These are phyloP conservation scores for Fopius arisanus DNA, from an alignment of 1,140 invertebrate genomes.

Conservation along the genomic window DNA sequence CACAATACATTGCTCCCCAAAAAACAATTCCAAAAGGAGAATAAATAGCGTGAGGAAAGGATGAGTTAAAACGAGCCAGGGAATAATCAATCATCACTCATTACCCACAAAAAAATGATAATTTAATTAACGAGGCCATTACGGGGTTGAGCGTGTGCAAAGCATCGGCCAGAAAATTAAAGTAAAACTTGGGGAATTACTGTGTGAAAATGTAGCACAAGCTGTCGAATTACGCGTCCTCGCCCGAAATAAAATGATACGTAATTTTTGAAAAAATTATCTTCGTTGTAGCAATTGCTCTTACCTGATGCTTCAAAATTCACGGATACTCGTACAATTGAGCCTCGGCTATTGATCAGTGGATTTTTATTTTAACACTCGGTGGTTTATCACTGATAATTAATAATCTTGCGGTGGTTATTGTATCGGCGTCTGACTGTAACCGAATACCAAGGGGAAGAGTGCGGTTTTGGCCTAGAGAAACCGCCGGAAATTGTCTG, in stretches of 20 bases:
- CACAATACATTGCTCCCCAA: no score
- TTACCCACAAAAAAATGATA: no score
- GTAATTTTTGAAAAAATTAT: not conserved
- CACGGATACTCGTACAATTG: not conserved
- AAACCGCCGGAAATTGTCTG: not conserved
- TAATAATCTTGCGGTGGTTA: not conserved
- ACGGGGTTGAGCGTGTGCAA: not conserved
- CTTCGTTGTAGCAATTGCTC: not conserved
- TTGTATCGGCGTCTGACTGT: not conserved
- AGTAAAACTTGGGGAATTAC: not conserved
- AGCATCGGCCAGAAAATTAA: not conserved
- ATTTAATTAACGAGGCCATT: no score
- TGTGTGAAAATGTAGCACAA: not conserved
- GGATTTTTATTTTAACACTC: not conserved
- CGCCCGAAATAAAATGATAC: not conserved
- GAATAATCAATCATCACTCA: no score
- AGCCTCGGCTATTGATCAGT: not conserved
- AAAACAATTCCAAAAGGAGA: not conserved
- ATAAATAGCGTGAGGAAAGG: not conserved
- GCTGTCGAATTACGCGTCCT: conserved; percentile 5
- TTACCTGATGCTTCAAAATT: not conserved
- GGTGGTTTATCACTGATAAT: not conserved
- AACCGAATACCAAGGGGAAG: not conserved
- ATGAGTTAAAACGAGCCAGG: no score
- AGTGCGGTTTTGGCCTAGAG: not conserved